Base-by-base conservation (phyloP, 2,888 invertebrate genomes). In the Papilio gigon region DNA sequence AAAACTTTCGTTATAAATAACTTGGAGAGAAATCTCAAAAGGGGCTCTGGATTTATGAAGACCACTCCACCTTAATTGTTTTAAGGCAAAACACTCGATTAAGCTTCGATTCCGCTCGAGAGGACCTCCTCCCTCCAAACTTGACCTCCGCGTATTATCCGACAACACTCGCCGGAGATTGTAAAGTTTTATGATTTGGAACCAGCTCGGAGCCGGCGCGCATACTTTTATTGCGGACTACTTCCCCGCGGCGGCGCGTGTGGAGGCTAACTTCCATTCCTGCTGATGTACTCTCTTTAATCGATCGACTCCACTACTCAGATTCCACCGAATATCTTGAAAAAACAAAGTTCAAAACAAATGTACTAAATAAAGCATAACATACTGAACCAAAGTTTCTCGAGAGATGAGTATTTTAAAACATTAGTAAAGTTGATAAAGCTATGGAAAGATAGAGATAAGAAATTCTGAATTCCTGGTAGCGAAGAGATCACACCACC, bases 1-100 rank as follows among this genome's bases (percentile, higher is more conserved):
- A 75, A 80, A 81, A 81, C 75, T 81, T 81, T 68, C 25, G 58
- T 68, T 80, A 80, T 81, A 81, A 82, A 82, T 82, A 77, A 79
- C 75, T 71, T 68, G 27, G 69, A 27, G 69, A 66, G 56, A 69
- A 76, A 78, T 75, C 78, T 76, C 76, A 64, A 67, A 74, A 72
- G 69, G 68, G 76, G 72, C 69, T 67, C 67, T 64, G 67, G 76
- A 80, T 80, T 80, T 80, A 79, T 78, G 80, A 75, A 75, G 75
- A 75, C 53, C 69, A 76, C 70, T 70, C 70, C 76, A 79, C 76
- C 77, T 79, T 79, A 76, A 81, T 80, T 80, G 78, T 77, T 79
- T 74, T 77, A 74, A 75, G 75, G 74, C 74, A 75, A 70, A 76
- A 72, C 73, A 74, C 72, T 76, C 71, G 71, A 74, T 77, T 77